These are phyloP conservation scores for Dreissena rostriformis DNA, from an alignment of 1,140 invertebrate species.

Conservation along the genomic window DNA sequence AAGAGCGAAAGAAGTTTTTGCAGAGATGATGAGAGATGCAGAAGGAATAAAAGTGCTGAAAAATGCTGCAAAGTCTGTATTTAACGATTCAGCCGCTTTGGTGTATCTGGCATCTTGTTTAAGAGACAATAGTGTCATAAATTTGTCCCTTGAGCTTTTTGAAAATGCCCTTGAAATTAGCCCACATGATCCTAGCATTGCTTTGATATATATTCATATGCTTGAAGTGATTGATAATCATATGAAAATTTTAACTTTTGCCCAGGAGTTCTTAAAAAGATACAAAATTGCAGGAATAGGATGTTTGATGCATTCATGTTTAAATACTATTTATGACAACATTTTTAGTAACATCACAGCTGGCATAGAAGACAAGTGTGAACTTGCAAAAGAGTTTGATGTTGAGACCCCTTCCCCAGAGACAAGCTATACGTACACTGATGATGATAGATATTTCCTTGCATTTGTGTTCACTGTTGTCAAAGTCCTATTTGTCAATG, in stretches of 20 bases:
- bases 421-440: conserved; percentile 2
- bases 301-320: not conserved
- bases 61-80: not conserved
- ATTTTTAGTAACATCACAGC: no score
- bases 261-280: not conserved
- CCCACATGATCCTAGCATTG: conserved; percentile 26
- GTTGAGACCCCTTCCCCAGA: not conserved
- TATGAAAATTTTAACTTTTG: not conserved
- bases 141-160: conserved; percentile 19
- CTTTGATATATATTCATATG: conserved; percentile 38
- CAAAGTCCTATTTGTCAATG: conserved; percentile 40
- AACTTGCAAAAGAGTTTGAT: no score
- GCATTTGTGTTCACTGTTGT: conserved; percentile 44
- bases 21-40: conserved; percentile 13
- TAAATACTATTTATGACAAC: not conserved
- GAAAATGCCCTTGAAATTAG: conserved; percentile 18
- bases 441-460: conserved; percentile 45
- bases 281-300: not conserved
- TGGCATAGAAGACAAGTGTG: no score
- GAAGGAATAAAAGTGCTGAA: conserved; percentile 39
- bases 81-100: conserved; percentile 21
- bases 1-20: conserved; percentile 32
- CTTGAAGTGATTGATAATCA: conserved; percentile 25
- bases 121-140: conserved; percentile 36
- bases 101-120: conserved; percentile 42